Evolutionary conservation across 2,113 vertebrate species (phyloP).

Genomic region (Prietella phreatophila): DNA sequence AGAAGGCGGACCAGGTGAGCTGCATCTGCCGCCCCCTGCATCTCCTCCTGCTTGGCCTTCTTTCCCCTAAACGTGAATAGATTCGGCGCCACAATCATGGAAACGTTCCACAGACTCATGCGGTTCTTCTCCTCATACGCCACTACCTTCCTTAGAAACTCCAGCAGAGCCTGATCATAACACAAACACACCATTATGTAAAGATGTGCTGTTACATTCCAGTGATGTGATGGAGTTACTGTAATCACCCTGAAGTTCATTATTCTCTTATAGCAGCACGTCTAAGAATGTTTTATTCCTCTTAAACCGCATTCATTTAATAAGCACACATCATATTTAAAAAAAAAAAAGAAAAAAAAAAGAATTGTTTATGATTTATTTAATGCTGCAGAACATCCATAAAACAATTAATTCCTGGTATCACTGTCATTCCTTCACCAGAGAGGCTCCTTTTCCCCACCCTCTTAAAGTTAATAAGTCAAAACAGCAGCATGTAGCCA

Average conservation of each 20-base stretch:
- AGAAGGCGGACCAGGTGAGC: constrained; percentile 84
- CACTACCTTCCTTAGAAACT: constrained; percentile 88
- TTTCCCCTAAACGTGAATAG: constrained; percentile 84
- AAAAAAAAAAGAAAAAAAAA: too few species aligned
- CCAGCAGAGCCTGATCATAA: constrained; percentile 80
- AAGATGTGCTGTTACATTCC: not conserved
- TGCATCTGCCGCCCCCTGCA: constrained; percentile 81
- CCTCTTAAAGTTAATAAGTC: not conserved
- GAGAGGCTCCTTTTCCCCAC: not conserved
- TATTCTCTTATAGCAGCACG: not conserved
- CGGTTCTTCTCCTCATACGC: constrained; percentile 89
- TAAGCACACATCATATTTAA: not conserved
- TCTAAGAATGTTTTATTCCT: not conserved
- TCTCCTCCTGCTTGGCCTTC: constrained; percentile 79
- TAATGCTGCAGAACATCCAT: not conserved
- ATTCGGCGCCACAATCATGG: constrained; percentile 94
- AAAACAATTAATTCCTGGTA: not conserved
- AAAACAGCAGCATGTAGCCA: not conserved
- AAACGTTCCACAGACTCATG: constrained; percentile 96
- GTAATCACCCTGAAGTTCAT: not conserved
- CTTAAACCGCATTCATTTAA: not conserved
- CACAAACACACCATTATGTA: not conserved
- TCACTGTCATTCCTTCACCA: not conserved
- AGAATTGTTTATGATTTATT: not conserved
- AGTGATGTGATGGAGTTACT: not conserved